Conservation (phyloP, 2,113 vertebrate species). For the Grantiella picta region DNA sequence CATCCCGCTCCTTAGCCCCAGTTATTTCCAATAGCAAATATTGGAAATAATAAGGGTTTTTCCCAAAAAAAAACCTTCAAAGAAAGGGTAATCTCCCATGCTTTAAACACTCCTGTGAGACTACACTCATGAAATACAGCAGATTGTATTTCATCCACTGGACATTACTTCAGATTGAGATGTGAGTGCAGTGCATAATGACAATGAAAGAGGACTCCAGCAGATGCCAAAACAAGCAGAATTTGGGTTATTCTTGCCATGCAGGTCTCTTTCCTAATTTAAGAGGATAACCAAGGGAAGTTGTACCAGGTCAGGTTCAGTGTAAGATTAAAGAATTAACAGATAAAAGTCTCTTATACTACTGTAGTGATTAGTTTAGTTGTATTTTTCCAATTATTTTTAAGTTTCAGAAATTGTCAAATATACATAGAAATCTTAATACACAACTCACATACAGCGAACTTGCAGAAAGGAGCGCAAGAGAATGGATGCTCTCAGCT, state of each 20-base stretch:
- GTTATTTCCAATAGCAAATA: background rate
- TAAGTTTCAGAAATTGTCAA: background rate
- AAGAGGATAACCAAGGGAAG: background rate
- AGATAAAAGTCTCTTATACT: background rate
- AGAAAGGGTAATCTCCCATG: background rate
- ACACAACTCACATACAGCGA: background rate
- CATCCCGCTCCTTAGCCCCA: background rate
- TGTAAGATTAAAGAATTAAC: background rate
- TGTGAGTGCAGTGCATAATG: background rate
- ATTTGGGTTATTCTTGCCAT: background rate
- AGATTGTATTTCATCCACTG: background rate
- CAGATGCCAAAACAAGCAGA: background rate
- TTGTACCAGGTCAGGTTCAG: background rate
- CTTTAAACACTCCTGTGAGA: background rate
- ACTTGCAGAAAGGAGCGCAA: background rate
- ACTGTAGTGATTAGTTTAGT: background rate
- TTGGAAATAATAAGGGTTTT: no score
- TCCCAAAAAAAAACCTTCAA: background rate
- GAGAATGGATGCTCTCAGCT: slow-evolving; percentile 56
- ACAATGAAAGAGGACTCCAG: background rate
- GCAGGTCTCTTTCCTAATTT: background rate
- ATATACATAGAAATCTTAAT: background rate
- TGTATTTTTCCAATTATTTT: background rate
- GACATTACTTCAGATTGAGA: background rate
- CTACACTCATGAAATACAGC: background rate